Evolutionary conservation across 2,797 vertebrate species (phyloP), one percentile per base, ranked within the genome.

Genomic region (Distichodus sexfasciatus): DNA sequence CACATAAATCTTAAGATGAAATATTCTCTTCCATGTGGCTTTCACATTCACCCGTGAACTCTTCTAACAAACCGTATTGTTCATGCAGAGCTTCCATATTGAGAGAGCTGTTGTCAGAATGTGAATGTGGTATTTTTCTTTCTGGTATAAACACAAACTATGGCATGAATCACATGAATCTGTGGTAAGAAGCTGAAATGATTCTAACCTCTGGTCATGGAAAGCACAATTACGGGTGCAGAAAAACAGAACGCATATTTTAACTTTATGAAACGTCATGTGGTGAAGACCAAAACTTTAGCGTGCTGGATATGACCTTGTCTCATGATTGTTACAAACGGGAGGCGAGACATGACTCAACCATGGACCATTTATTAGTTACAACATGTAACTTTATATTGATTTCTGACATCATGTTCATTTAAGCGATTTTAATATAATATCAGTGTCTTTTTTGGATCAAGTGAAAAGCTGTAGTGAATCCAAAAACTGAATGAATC

Each of bases 21-120:
- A 60, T 43, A 17, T 60, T 43, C 57, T 11, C 38, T 28, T 43
- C 38, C 26, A 28, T 26, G 57, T 43, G 24, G 57, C 23, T 10
- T 54, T 54, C 51, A 54, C 29, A 19, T 60, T 60, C 38, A 19
- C 57, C 57, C 11, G n/a, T 17, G 36, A 43, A 21, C 17, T 17
- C 8, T 38, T 60, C 24, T 43, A 43, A 60, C 24, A 60, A 43
- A 43, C 57, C 24, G 29, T 19, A 60, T 28, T 43, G 40, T 43
- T 43, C 57, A 43, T 23, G 29, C 6, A 11, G 38, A 5, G 12
- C 57, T 11, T n/a, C n/a, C 38, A 60, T 24, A 43, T 28, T 29
- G 57, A 23, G 38, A 29, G 57, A 9, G n/a, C 57, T 15, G 14
- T 41, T 66, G 48, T 28, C 40, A 54, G 50, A 66, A 66, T 60